Base-by-base conservation (phyloP, 2,797 vertebrate species). In the Jordanella pulchra region DNA sequence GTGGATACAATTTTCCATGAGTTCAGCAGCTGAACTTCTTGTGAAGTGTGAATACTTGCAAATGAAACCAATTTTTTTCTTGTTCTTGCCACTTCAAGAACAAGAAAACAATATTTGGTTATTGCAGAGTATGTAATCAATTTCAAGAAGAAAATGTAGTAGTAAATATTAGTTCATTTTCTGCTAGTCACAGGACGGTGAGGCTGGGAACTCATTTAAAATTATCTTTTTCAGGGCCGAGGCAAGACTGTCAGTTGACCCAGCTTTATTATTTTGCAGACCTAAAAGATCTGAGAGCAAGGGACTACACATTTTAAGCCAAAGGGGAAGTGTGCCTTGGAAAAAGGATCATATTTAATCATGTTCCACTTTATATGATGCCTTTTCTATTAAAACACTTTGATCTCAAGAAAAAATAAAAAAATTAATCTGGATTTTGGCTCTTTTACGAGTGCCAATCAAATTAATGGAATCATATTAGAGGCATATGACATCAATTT, bases 271-370 rank as follows among this genome's bases (percentile, higher is more conserved):
- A 47, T 65, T 28, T 10, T 50, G 17, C 21, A 12, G 48, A 51
- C 12, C 42, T 17, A 27, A 25, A 42, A 73, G 50, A 63, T 30
- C 55, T 55, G 5, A 45, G 44, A 39, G 51, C 47, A 58, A 1
- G 18, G 32, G 18, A 51, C 18, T 65, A 56, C 18, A 73, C 54
- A 72, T 74, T 65, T 53, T 44, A 53, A 72, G 61, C 69, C 55
- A 72, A 55, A 42, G 39, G 45, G 64, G 51, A 60, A 48, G 65
- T 55, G 67, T 70, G 35, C 35, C 51, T 67, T 66, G 61, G 23
- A 74, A 32, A 39, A 71, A 45, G 72, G 68, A 44, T 21, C 63
- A 70, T 47, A 39, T 76, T 77, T 7, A 27, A 50, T 69, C 17
- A 17, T 23, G 14, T 47, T 64, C 54, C 53, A 28, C 13, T 45